Evolutionary conservation across 2,888 invertebrate genomes (phyloP).

Genomic region (Trichopria drosophilae): DNA sequence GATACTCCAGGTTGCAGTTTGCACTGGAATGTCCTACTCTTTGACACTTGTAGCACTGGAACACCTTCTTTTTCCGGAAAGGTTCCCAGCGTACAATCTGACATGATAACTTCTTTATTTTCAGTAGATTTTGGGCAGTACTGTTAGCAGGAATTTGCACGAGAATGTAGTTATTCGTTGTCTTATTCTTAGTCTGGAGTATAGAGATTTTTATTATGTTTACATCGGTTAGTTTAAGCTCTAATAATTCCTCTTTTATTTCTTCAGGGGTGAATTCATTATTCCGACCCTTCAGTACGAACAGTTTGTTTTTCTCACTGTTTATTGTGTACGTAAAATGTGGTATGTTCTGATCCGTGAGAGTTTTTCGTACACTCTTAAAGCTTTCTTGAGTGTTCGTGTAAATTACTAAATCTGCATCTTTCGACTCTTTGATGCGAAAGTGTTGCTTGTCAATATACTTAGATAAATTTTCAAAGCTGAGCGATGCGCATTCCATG

Average conservation of each 20-base stretch:
- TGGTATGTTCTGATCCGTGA: background rate
- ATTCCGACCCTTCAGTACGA: constrained; percentile 15
- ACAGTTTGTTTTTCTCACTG: constrained; percentile 3
- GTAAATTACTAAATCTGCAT: too few relatives aligned
- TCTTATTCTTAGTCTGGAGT: too few relatives aligned
- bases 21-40: background rate
- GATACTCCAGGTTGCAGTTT: background rate
- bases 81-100: constrained; percentile 12
- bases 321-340: constrained; percentile 13
- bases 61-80: background rate
- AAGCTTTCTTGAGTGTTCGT: too few relatives aligned
- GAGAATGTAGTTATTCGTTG: constrained; percentile 2
- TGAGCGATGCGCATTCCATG: too few relatives aligned
- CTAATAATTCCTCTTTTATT: background rate
- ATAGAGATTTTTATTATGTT: constrained; percentile 21
- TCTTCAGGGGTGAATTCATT: constrained; percentile 18
- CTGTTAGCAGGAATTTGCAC: constrained; percentile 12
- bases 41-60: constrained; percentile 11
- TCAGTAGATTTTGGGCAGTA: background rate
- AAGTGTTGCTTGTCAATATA: too few relatives aligned
- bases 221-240: constrained; percentile 7
- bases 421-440: too few relatives aligned
- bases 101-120: constrained; percentile 2
- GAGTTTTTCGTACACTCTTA: background rate
- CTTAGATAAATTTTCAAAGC: too few relatives aligned